These are phyloP conservation scores for Perithous albicinctus DNA, from an alignment of 2,888 invertebrate genomes.

Conservation along the genomic window DNA sequence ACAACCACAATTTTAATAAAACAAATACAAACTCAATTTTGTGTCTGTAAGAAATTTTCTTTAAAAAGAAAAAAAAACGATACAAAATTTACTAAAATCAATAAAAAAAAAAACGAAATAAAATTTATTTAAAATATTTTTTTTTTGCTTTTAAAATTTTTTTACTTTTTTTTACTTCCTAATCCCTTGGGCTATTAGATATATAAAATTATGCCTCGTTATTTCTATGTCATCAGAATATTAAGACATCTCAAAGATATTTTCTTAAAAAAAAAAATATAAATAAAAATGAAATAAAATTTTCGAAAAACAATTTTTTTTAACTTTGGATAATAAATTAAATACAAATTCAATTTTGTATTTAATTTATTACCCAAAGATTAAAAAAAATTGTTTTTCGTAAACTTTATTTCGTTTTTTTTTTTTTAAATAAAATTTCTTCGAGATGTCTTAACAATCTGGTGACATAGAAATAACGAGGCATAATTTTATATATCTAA, in stretches of 20 bases:
- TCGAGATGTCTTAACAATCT: conserved; percentile 2
- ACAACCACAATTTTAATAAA: no score
- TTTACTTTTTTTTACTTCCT: no score
- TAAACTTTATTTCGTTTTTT: neutral
- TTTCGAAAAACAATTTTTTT: neutral
- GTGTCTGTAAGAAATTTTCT: no score
- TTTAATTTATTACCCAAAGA: neutral
- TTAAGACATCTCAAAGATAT: conserved; percentile 11
- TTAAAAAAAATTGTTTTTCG: neutral
- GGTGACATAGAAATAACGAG: neutral
- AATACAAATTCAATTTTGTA: no score
- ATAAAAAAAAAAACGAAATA: no score
- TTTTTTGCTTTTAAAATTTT: no score
- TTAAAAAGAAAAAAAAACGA: no score
- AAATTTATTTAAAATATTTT: no score
- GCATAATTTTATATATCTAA: conserved; percentile 5
- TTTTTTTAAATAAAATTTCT: neutral
- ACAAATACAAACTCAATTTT: no score
- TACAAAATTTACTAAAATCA: no score
- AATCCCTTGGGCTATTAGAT: conserved; percentile 30
- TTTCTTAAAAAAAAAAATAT: neutral
- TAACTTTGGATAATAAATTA: no score
- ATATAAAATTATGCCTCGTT: neutral
- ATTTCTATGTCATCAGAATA: neutral
- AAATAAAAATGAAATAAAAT: neutral